Evolutionary conservation across 2,888 invertebrate species (phyloP).

Genomic region (Lissocephala sabroskyi): DNA sequence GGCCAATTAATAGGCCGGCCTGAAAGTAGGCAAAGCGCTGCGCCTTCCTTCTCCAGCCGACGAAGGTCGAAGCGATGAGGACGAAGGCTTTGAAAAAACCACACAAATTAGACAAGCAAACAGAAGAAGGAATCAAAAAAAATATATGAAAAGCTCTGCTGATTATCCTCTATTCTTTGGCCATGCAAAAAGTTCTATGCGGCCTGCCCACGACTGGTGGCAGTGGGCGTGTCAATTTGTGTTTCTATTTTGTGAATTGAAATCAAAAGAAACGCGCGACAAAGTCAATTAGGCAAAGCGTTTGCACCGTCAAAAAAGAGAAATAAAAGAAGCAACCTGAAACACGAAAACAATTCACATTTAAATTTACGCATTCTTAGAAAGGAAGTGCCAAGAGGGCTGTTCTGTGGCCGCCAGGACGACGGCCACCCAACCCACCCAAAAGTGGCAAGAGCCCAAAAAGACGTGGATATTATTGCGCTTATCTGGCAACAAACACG

Average conservation of each 20-base stretch:
- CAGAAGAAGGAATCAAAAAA: conserved; percentile 36
- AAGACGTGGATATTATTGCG: conserved; percentile 60
- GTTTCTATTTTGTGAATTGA: background rate
- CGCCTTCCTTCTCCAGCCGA: conserved; percentile 33
- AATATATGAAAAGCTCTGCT: conserved; percentile 30
- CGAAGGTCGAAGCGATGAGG: too few species aligned
- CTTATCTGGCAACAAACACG: conserved; percentile 68
- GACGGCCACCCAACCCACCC: too few species aligned
- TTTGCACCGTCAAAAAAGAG: conserved; percentile 36
- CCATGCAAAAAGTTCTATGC: conserved; percentile 2
- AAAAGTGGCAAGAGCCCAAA: too few species aligned
- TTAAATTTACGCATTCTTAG: conserved; percentile 57
- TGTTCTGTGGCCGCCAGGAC: too few species aligned
- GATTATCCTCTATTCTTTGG: conserved; percentile 56
- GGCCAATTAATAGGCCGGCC: conserved; percentile 48
- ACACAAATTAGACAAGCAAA: conserved; percentile 53
- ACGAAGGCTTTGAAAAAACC: too few species aligned
- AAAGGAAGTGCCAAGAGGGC: conserved; percentile 24
- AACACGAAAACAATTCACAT: conserved; percentile 56
- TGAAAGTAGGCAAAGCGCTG: conserved; percentile 28
- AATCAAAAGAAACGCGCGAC: conserved; percentile 7
- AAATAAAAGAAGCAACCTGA: background rate
- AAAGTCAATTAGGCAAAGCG: conserved; percentile 61
- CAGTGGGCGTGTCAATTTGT: background rate
- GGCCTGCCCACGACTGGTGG: background rate